Base-by-base conservation (phyloP, 2,888 invertebrate species). In the Litoditis marina region DNA sequence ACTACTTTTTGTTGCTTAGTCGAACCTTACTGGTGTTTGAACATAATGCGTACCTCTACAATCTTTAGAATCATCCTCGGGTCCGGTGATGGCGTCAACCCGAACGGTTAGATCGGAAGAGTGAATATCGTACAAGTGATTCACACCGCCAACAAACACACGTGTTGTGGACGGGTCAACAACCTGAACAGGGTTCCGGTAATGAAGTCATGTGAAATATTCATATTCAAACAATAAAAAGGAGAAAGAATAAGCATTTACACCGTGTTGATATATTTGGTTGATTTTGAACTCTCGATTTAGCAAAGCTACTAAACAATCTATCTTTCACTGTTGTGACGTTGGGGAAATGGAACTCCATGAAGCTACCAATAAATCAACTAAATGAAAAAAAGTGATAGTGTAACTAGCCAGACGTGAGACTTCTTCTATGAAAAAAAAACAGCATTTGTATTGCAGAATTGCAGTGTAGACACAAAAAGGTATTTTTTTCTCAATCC, bases 81-180 rank as follows among this genome's bases (percentile, higher is more conserved):
- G 80, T 16, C 81, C 79, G 2, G 79, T 79, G 22, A 68, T 56
- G 13, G 75, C 75, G 31, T 76, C 73, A 52, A 71, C 69, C 44
- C 76, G 63, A 11, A 78, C 66, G 11, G 71, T 60, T 44, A 81
- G 60, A 56, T 75, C 74, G 56, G 62, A 69, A 8, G 77, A 70
- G 19, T 63, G 66, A 44, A 81, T 58, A 53, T 81, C 81, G 66
- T 79, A 81, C n/a, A 81, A 67, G 51, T 76, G 74, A 58, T 81
- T 78, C 42, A 81, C 78, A 31, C 73, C 81, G n/a, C 81, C 81
- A 22, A 81, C 75, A 63, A 80, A 81, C 7, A 81, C 68, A 51
- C 80, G 71, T 42, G 72, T 73, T 11, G 80, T 78, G 27, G 76
- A 69, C 44, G 76, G 74, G 60, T 78, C 78, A 59, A 76, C 67